A percentile compares a stretch with the other conserved stretches of the same genome.
phyloP scores from a whole-genome alignment of 2,888 invertebrate species.

The Physocephala rufipes region DNA sequence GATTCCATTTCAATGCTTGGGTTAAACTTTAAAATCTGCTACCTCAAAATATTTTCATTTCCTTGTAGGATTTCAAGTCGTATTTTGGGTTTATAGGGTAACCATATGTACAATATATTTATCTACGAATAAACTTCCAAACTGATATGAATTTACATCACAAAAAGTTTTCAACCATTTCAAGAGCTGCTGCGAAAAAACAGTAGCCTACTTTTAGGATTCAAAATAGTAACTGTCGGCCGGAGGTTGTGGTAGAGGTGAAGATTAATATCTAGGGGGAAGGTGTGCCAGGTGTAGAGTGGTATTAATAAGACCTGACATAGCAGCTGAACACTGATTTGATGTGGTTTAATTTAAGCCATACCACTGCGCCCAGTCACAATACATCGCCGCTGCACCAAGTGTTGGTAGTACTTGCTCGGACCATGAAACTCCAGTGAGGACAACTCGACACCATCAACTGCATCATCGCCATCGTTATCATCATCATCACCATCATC shows the following conservation, averaged over 20 bases:
- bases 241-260: neutral
- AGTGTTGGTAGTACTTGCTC: too few relatives aligned
- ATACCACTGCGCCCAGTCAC: neutral
- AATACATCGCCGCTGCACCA: too few relatives aligned
- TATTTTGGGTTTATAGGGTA: too few relatives aligned
- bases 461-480: too few relatives aligned
- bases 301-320: slow-evolving; percentile 22
- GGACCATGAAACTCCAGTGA: too few relatives aligned
- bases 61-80: too few relatives aligned
- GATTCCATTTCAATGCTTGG: neutral
- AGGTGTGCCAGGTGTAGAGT: neutral
- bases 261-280: neutral
- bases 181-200: neutral
- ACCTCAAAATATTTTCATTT: too few relatives aligned
- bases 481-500: too few relatives aligned
- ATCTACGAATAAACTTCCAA: neutral
- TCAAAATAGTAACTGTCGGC: neutral
- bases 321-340: neutral
- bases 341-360: neutral
- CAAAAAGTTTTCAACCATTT: neutral
- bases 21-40: too few relatives aligned
- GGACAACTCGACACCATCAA: too few relatives aligned
- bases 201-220: neutral
- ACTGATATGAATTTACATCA: slow-evolving; percentile 19
- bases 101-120: neutral